Conservation (phyloP, 1,140 invertebrate genomes). For the Mactra quadrangularis region DNA sequence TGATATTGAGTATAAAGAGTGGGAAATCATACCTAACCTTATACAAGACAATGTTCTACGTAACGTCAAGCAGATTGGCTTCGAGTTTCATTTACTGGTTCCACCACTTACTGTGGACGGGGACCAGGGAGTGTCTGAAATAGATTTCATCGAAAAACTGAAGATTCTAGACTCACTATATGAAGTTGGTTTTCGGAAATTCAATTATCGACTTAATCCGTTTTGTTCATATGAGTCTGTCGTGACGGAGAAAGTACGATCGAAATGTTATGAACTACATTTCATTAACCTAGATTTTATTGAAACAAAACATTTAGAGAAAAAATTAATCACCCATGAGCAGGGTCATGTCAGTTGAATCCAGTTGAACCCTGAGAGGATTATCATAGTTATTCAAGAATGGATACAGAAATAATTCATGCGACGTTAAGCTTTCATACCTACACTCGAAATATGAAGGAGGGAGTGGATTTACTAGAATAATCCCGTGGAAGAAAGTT, state of each 20-base stretch:
- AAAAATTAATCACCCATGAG: neutral
- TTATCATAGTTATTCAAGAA: too few relatives aligned
- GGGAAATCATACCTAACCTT: constrained; percentile 11
- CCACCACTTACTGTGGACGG: neutral
- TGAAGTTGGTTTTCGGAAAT: constrained; percentile 34
- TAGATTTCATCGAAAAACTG: constrained; percentile 38
- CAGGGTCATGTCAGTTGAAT: too few relatives aligned
- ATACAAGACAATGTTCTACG: constrained; percentile 19
- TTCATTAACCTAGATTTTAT: constrained; percentile 43
- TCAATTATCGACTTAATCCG: constrained; percentile 44
- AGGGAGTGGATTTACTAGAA: too few relatives aligned
- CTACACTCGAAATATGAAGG: too few relatives aligned
- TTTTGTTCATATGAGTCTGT: constrained; percentile 21
- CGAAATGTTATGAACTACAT: constrained; percentile 41
- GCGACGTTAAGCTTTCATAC: too few relatives aligned
- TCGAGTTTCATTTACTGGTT: constrained; percentile 22
- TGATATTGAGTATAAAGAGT: constrained; percentile 36
- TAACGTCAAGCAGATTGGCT: constrained; percentile 42
- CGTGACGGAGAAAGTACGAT: neutral
- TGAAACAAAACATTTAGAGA: constrained; percentile 28
- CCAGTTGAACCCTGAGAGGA: too few relatives aligned
- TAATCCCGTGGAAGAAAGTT: too few relatives aligned
- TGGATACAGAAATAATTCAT: too few relatives aligned
- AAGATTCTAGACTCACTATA: constrained; percentile 22
- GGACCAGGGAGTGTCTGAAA: constrained; percentile 1